phyloP scores from a whole-genome alignment of 2,113 vertebrate genomes.

The Chamaea fasciata region DNA sequence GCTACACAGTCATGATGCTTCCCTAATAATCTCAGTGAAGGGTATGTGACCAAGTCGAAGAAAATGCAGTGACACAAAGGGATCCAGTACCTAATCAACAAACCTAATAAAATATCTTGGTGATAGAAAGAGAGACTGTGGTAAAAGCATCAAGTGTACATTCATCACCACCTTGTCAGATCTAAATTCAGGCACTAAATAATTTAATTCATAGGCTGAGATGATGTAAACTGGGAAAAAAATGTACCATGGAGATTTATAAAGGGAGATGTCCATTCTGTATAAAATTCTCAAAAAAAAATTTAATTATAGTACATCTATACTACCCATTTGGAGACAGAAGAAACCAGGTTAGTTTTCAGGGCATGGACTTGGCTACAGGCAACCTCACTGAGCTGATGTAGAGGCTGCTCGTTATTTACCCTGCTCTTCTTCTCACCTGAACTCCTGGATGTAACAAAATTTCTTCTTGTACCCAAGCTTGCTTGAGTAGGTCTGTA shows the following conservation, averaged over 20 bases:
- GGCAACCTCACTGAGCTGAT: neutral
- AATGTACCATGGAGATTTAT: neutral
- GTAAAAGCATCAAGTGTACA: neutral
- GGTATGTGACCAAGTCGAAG: neutral
- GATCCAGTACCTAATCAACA: neutral
- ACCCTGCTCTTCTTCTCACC: neutral
- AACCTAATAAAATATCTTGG: neutral
- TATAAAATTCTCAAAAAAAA: neutral
- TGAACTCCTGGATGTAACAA: neutral
- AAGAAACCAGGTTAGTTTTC: neutral
- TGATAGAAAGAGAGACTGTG: neutral
- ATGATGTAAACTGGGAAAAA: neutral
- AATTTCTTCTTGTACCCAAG: neutral
- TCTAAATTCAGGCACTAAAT: neutral
- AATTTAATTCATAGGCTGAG: neutral
- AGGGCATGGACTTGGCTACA: neutral
- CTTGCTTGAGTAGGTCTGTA: neutral
- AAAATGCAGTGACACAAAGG: neutral
- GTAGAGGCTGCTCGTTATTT: neutral
- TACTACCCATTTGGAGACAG: neutral
- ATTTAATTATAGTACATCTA: neutral
- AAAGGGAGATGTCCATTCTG: neutral
- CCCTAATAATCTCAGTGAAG: neutral
- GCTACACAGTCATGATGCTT: neutral
- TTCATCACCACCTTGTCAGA: neutral